Evolutionary conservation across 2,888 invertebrate genomes (phyloP).

Genomic region (Carcina quercana): DNA sequence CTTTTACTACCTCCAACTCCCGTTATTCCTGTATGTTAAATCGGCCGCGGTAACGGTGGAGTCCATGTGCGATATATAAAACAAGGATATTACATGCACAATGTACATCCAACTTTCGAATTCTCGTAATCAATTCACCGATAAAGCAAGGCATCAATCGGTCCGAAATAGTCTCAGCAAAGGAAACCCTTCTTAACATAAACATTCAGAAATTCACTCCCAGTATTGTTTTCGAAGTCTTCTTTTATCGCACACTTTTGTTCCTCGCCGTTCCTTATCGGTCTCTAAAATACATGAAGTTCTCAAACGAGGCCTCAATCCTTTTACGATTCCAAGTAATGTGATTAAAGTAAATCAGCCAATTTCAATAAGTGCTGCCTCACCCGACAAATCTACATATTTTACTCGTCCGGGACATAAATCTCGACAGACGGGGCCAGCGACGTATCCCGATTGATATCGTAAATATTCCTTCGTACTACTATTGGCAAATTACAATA

Average conservation of each 20-base stretch:
- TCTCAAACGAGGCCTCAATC: slow-evolving; percentile 31
- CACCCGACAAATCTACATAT: slow-evolving; percentile 60
- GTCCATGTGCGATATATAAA: neutral
- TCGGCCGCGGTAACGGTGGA: neutral
- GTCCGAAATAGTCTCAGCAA: no score
- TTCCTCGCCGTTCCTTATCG: no score
- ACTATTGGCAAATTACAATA: slow-evolving; percentile 36
- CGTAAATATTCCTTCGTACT: slow-evolving; percentile 44
- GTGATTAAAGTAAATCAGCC: slow-evolving; percentile 66
- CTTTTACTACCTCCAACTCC: no score
- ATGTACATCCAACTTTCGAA: no score
- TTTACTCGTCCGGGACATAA: slow-evolving; percentile 44
- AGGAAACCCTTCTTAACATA: neutral
- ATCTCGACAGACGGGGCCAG: slow-evolving; percentile 27
- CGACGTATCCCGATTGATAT: slow-evolving; percentile 49
- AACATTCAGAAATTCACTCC: no score
- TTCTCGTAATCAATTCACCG: no score
- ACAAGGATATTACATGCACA: no score
- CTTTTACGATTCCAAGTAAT: slow-evolving; percentile 48
- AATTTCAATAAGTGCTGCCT: slow-evolving; percentile 67
- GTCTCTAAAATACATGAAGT: slow-evolving; percentile 1
- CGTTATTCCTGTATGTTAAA: neutral
- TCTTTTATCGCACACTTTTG: no score
- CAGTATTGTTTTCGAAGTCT: no score
- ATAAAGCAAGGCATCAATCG: no score